Conservation (phyloP, 2,888 invertebrate species). For the Myathropa florea region DNA sequence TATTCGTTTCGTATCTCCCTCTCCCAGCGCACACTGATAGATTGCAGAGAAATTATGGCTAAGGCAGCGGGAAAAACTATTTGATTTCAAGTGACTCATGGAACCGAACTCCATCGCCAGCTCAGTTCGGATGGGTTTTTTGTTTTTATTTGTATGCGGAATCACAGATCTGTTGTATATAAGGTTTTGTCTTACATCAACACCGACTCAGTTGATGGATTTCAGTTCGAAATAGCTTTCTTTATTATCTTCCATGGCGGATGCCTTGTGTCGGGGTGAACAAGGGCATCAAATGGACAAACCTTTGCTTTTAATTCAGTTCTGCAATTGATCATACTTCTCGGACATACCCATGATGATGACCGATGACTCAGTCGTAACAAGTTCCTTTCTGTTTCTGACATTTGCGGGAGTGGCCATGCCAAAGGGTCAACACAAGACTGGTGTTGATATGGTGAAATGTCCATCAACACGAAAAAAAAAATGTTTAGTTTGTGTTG, state of each 20-base stretch:
- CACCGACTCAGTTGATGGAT: background rate
- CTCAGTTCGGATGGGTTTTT: background rate
- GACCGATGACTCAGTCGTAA: background rate
- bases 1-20: constrained; percentile 18
- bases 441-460: no score
- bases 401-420: no score
- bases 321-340: background rate
- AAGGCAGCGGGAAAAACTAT: constrained; percentile 13
- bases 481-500: no score
- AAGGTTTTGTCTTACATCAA: background rate
- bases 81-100: constrained; percentile 1
- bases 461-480: no score
- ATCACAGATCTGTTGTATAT: background rate
- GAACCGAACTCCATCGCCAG: background rate
- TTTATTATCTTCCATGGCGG: background rate
- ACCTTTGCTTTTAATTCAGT: background rate
- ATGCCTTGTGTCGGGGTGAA: background rate
- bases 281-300: background rate
- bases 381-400: background rate
- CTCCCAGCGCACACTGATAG: background rate
- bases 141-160: background rate
- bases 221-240: background rate
- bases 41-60: constrained; percentile 45
- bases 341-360: no score
- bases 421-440: no score